Percentiles rank a stretch among this genome's conserved stretches.
phyloP scores from a whole-genome alignment of 2,113 vertebrate genomes.

The Noctilio leporinus region DNA sequence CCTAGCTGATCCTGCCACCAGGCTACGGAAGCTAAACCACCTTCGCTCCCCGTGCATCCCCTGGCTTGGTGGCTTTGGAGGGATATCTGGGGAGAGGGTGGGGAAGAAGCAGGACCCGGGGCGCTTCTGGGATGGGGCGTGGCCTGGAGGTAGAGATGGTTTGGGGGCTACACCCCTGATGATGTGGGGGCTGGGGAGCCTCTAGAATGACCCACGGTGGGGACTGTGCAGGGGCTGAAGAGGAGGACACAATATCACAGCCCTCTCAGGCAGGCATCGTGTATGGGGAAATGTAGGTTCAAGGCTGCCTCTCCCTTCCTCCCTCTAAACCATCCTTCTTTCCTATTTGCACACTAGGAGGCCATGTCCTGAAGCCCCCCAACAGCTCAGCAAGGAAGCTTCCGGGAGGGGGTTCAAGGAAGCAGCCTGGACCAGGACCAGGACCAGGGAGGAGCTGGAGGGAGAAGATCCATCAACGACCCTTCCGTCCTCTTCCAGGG shows the following conservation, averaged over 20 bases:
- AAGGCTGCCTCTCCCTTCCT: neutral
- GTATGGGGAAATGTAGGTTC: neutral
- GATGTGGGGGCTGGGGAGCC: neutral
- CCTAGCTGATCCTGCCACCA: neutral
- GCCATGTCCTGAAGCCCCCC: neutral
- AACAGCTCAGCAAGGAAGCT: neutral
- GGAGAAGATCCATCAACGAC: neutral
- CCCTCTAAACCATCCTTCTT: neutral
- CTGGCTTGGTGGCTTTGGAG: neutral
- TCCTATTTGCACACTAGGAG: neutral
- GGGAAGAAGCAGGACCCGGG: neutral
- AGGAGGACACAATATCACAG: neutral
- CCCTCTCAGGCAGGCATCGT: neutral
- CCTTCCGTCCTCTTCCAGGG: neutral
- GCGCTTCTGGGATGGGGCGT: neutral
- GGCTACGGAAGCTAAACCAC: neutral
- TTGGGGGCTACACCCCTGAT: neutral
- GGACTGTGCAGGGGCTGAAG: neutral
- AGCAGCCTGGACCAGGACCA: neutral
- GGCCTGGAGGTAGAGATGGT: neutral
- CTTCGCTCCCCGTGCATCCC: neutral
- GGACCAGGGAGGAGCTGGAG: neutral
- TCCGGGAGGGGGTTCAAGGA: neutral
- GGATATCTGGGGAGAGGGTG: neutral
- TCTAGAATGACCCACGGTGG: accelerated